phyloP scores from a whole-genome alignment of 2,888 invertebrate species.

The Charanyca ferruginea region DNA sequence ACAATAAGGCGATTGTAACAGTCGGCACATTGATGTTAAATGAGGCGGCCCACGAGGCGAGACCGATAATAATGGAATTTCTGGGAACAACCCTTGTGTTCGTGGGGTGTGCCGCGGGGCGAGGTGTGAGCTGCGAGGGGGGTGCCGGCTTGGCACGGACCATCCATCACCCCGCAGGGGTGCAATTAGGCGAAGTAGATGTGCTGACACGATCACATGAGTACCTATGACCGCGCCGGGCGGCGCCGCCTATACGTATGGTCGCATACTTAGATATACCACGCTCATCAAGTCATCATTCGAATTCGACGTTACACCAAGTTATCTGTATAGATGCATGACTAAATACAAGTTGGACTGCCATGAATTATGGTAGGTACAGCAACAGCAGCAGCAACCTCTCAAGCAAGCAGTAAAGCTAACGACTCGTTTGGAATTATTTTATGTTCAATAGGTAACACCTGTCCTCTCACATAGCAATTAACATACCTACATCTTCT shows the following conservation, averaged over 20 bases:
- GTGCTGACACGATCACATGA: constrained; percentile 88
- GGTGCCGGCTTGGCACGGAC: constrained; percentile 68
- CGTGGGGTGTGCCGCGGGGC: constrained; percentile 80
- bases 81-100: constrained; percentile 89
- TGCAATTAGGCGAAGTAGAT: constrained; percentile 84
- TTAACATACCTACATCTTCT: too few species aligned
- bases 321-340: constrained; percentile 28
- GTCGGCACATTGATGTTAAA: constrained; percentile 82
- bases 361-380: too few species aligned
- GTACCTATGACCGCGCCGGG: constrained; percentile 49
- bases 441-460: too few species aligned
- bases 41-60: constrained; percentile 75
- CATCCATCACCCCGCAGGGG: constrained; percentile 88
- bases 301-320: constrained; percentile 53
- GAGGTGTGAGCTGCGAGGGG: constrained; percentile 57
- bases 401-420: too few species aligned
- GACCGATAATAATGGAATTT: constrained; percentile 87
- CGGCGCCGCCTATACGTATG: constrained; percentile 65
- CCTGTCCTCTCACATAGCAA: too few species aligned
- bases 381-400: too few species aligned
- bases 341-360: not conserved
- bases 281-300: constrained; percentile 38
- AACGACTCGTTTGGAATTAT: too few species aligned
- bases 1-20: constrained; percentile 72
- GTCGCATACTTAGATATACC: constrained; percentile 8